Evolutionary conservation across 35 echinoderm and acorn worm genomes (phyloP).

Genomic region (Holothuria glaberrima): DNA sequence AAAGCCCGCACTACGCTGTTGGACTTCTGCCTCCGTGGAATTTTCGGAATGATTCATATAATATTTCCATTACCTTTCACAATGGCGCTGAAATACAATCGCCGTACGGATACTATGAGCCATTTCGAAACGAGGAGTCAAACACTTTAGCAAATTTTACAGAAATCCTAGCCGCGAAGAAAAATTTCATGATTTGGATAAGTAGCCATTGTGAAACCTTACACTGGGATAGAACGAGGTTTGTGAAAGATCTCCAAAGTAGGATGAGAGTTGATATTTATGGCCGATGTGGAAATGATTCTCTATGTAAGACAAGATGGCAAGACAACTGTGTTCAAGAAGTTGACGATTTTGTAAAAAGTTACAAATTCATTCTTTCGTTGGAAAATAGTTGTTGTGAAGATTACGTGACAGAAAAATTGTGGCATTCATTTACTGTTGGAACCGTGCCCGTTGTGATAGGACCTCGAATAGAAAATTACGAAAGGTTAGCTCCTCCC

Average conservation of each 20-base stretch:
- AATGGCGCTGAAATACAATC: background rate
- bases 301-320: slow-evolving; percentile 11
- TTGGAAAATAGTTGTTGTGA: slow-evolving; percentile 68
- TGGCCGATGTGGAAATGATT: slow-evolving; percentile 47
- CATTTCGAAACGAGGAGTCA: slow-evolving; percentile 1
- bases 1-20: background rate
- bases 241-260: background rate
- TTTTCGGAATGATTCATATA: slow-evolving; percentile 3
- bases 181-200: slow-evolving; percentile 25
- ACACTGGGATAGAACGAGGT: slow-evolving; percentile 20
- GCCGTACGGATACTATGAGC: slow-evolving; percentile 6
- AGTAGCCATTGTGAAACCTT: no score
- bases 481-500: slow-evolving; percentile 64
- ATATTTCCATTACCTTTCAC: background rate
- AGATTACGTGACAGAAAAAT: slow-evolving; percentile 69
- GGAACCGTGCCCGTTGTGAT: slow-evolving; percentile 63
- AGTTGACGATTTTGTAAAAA: slow-evolving; percentile 26
- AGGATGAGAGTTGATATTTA: slow-evolving; percentile 16
- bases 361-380: slow-evolving; percentile 68
- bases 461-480: slow-evolving; percentile 59
- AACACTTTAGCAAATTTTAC: background rate
- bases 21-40: slow-evolving; percentile 4
- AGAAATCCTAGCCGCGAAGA: background rate
- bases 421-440: slow-evolving; percentile 49
- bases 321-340: background rate